Conservation (phyloP, 1,140 invertebrate genomes). For the Ostrea denselamellosa region DNA sequence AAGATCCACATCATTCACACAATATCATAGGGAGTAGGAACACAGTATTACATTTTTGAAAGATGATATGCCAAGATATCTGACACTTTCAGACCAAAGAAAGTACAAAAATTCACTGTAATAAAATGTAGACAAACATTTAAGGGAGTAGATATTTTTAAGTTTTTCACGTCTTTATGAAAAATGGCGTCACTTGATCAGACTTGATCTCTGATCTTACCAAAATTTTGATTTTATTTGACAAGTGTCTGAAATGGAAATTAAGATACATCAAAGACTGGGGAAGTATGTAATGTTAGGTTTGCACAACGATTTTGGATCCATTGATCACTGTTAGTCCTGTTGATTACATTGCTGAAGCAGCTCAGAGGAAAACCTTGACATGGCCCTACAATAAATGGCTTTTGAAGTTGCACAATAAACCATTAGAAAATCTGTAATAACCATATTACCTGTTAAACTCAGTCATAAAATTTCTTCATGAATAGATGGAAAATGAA, state of each 20-base stretch:
- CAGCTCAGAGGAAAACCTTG: constrained; percentile 27
- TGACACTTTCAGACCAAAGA: not conserved
- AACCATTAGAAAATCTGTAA: constrained; percentile 40
- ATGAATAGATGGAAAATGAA: constrained; percentile 36
- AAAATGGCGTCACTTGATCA: constrained; percentile 12
- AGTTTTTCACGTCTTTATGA: constrained; percentile 22
- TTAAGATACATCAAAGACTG: not conserved
- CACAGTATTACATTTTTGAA: not conserved
- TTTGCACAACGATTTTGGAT: not conserved
- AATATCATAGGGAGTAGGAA: not conserved
- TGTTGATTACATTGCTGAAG: constrained; percentile 21
- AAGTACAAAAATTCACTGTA: not conserved
- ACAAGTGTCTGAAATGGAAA: constrained; percentile 38
- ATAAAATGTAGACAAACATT: not conserved
- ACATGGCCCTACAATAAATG: constrained; percentile 35
- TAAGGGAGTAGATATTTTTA: constrained; percentile 16
- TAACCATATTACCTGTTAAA: constrained; percentile 36
- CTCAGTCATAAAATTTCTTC: constrained; percentile 22
- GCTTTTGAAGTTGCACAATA: constrained; percentile 39
- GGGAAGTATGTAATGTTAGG: constrained; percentile 33
- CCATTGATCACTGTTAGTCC: constrained; percentile 17
- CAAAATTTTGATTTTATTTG: constrained; percentile 31
- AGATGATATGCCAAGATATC: not conserved
- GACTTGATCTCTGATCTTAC: constrained; percentile 24
- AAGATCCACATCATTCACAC: not conserved